These are phyloP conservation scores for Tenrec ecaudatus DNA, from an alignment of 2,113 vertebrate genomes.

Conservation along the genomic window DNA sequence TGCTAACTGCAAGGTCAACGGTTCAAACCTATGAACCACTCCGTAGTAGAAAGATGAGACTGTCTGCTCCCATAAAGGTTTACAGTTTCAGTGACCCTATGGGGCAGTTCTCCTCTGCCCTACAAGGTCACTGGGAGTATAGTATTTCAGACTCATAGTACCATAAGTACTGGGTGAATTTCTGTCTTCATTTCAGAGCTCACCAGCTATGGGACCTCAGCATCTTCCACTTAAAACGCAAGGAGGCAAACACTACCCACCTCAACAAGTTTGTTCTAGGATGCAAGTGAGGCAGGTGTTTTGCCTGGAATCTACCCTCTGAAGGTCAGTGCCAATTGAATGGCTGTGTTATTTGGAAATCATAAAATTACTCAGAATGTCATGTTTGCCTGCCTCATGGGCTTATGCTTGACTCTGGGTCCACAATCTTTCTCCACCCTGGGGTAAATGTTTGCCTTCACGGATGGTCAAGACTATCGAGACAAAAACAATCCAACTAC, in stretches of 20 bases:
- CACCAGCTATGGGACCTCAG: background rate
- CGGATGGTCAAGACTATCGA: background rate
- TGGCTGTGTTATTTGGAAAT: background rate
- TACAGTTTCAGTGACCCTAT: too few species aligned
- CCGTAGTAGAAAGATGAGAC: too few species aligned
- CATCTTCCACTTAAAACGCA: background rate
- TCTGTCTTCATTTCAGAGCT: background rate
- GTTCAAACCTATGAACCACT: too few species aligned
- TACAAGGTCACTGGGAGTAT: too few species aligned
- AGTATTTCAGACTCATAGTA: too few species aligned
- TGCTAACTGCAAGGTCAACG: too few species aligned
- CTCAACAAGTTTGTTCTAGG: background rate
- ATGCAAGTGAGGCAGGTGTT: background rate
- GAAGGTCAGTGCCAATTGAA: slow-evolving; percentile 1
- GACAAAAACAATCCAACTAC: background rate
- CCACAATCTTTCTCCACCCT: background rate
- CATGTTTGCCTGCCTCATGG: background rate
- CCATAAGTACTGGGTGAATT: background rate
- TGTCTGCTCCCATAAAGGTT: too few species aligned
- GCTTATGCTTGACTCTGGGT: background rate
- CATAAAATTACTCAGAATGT: background rate
- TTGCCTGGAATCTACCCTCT: background rate
- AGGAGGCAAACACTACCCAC: background rate
- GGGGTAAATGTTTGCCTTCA: background rate
- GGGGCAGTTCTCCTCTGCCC: too few species aligned